Conservation (phyloP, 2,888 invertebrate species). For the Aleiodes alternator region DNA sequence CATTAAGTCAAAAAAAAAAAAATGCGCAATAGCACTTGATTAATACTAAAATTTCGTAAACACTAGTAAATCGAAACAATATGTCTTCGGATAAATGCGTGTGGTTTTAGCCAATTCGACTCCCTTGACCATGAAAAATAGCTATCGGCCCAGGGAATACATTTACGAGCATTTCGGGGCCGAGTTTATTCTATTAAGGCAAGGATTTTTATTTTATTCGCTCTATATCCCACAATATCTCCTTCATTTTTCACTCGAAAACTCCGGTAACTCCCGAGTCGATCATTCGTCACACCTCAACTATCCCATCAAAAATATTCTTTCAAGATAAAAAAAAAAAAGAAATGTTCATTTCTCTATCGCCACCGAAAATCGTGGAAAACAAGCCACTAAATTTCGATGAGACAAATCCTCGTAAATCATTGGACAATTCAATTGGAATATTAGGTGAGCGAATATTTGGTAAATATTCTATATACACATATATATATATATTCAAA, state of each 20-base stretch:
- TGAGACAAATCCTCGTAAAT: slow-evolving; percentile 24
- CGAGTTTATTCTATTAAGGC: slow-evolving; percentile 74
- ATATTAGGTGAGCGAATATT: slow-evolving; percentile 33
- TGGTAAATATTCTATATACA: neutral
- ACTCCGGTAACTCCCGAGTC: slow-evolving; percentile 52
- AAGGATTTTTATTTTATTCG: slow-evolving; percentile 72
- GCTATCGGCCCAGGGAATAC: slow-evolving; percentile 75
- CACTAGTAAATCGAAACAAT: slow-evolving; percentile 58
- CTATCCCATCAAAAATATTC: slow-evolving; percentile 58
- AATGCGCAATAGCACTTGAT: no score
- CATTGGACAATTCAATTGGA: slow-evolving; percentile 44
- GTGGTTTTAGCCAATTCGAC: slow-evolving; percentile 71
- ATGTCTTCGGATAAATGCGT: slow-evolving; percentile 70
- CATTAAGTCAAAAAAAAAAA: no score
- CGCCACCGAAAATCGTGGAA: slow-evolving; percentile 1
- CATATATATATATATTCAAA: slow-evolving; percentile 20
- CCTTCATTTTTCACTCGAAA: slow-evolving; percentile 52
- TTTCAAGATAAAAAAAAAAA: slow-evolving; percentile 26
- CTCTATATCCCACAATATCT: slow-evolving; percentile 68
- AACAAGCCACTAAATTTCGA: slow-evolving; percentile 4
- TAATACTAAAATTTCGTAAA: neutral
- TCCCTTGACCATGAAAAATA: slow-evolving; percentile 75
- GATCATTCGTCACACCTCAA: slow-evolving; percentile 66
- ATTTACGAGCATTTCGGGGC: slow-evolving; percentile 74
- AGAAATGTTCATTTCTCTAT: slow-evolving; percentile 39